phyloP scores from a whole-genome alignment of 2,797 vertebrate species.

The Prionace glauca region DNA sequence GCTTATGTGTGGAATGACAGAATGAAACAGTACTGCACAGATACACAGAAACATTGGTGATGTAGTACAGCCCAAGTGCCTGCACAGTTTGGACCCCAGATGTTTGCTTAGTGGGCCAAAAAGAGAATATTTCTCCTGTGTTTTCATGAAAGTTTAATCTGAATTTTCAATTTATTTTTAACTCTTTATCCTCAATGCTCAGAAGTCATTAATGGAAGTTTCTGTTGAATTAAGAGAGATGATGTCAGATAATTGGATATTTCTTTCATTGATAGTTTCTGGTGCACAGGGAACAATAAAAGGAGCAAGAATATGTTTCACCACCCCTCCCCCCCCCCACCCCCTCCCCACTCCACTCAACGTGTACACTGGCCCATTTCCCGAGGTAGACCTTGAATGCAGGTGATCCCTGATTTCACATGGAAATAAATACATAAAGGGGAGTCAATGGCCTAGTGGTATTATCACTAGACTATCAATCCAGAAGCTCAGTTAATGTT shows the following conservation, averaged over 20 bases:
- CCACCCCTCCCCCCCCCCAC: too few relatives aligned
- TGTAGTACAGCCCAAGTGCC: neutral
- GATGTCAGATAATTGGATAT: neutral
- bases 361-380: too few relatives aligned
- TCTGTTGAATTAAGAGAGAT: neutral
- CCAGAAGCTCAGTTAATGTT: too few relatives aligned
- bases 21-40: neutral
- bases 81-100: conserved; percentile 22
- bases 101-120: conserved; percentile 27
- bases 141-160: conserved; percentile 1
- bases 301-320: neutral
- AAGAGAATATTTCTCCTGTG: conserved; percentile 30
- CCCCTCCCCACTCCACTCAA: too few relatives aligned
- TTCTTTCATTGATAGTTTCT: neutral
- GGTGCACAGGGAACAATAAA: neutral
- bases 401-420: neutral
- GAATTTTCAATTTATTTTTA: conserved; percentile 15
- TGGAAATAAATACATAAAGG: neutral
- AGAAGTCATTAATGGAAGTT: neutral
- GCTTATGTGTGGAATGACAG: neutral
- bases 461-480: too few relatives aligned
- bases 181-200: neutral
- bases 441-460: too few relatives aligned
- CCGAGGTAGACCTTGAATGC: neutral
- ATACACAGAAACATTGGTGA: neutral